phyloP scores from a whole-genome alignment of 2,113 vertebrate species.

The Hipposideros armiger region DNA sequence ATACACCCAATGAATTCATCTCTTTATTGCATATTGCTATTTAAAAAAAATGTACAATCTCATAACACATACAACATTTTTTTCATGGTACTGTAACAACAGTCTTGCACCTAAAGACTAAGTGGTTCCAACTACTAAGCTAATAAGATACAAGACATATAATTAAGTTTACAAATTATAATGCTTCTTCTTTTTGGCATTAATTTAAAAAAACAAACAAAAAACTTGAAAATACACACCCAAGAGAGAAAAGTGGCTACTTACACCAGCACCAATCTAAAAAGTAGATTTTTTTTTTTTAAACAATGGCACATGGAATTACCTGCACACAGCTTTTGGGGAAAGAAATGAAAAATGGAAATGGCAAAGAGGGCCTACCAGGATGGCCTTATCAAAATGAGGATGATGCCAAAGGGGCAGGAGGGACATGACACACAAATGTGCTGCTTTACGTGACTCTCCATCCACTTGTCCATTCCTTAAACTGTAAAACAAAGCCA shows the following conservation, averaged over 20 bases:
- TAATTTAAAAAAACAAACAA: slow-evolving; percentile 86
- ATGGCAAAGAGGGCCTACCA: slow-evolving; percentile 80
- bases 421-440: not conserved
- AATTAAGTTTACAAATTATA: slow-evolving; percentile 90
- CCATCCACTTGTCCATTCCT: slow-evolving; percentile 77
- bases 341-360: slow-evolving; percentile 80
- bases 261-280: slow-evolving; percentile 91
- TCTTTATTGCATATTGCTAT: slow-evolving; percentile 92
- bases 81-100: slow-evolving; percentile 86
- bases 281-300: slow-evolving; percentile 81
- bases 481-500: slow-evolving; percentile 82
- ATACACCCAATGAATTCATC: slow-evolving; percentile 83
- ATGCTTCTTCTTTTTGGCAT: slow-evolving; percentile 89
- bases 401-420: slow-evolving; percentile 77
- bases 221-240: slow-evolving; percentile 87
- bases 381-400: slow-evolving; percentile 76
- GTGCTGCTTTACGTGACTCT: slow-evolving; percentile 65
- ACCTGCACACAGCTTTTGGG: slow-evolving; percentile 87
- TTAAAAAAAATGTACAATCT: slow-evolving; percentile 90
- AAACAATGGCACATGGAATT: slow-evolving; percentile 89
- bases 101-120: slow-evolving; percentile 88
- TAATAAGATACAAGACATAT: slow-evolving; percentile 88
- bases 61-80: slow-evolving; percentile 88
- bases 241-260: slow-evolving; percentile 89
- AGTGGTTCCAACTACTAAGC: slow-evolving; percentile 87